Evolutionary conservation across 2,888 invertebrate species (phyloP).

Genomic region (Cotesia congregata): DNA sequence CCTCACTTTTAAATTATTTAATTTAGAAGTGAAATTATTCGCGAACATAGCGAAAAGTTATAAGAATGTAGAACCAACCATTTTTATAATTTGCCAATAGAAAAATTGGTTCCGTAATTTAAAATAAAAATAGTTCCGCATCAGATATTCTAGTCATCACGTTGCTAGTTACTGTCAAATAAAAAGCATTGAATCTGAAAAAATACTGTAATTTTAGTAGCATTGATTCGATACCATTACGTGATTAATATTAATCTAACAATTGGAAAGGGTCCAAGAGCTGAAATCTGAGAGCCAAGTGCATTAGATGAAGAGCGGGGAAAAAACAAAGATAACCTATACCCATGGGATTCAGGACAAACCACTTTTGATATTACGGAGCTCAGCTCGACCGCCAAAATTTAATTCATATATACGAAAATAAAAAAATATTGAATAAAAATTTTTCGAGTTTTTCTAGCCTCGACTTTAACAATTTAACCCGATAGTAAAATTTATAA

Average conservation of each 20-base stretch:
- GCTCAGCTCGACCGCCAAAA: not conserved
- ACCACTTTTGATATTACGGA: not conserved
- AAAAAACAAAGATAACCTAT: not conserved
- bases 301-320: not conserved
- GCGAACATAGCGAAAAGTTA: too few relatives aligned
- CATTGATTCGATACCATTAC: constrained; percentile 19
- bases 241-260: constrained; percentile 8
- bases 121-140: not conserved
- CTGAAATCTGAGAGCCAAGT: not conserved
- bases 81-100: too few relatives aligned
- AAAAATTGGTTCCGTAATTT: too few relatives aligned
- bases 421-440: not conserved
- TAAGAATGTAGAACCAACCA: too few relatives aligned
- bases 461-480: too few relatives aligned
- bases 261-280: constrained; percentile 17
- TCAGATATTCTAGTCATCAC: not conserved
- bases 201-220: not conserved
- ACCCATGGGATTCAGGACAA: not conserved
- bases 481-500: too few relatives aligned
- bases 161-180: not conserved
- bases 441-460: not conserved
- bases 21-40: too few relatives aligned
- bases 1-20: too few relatives aligned
- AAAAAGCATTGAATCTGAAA: not conserved
- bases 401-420: not conserved